Evolutionary conservation across 2,888 invertebrate genomes (phyloP), one percentile per base, ranked within the genome.

Genomic region (Chloroclystis v-ata): DNA sequence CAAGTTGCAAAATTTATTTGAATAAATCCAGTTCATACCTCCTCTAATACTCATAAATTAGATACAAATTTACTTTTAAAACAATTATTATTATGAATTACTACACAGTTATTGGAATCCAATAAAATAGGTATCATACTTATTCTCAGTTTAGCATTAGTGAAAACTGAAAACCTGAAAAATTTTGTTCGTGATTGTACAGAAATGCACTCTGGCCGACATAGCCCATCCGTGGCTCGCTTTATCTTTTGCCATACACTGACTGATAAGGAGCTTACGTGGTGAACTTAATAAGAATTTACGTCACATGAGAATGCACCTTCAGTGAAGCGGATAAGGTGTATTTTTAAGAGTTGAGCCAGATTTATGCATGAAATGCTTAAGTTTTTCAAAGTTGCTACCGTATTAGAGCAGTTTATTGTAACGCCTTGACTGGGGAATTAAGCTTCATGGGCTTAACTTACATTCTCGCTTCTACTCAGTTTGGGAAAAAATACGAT

Each of bases 261-360:
- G 78, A 65, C 75, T 79, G 85, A 86, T 86, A 86, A 85, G 84
- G 67, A 82, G 84, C 82, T 85, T 79, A 79, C 76, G 68, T 72
- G 64, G 72, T 73, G 69, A 81, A 81, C 72, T 76, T 83, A 82
- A 84, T 80, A 83, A 77, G 77, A 80, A 74, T 73, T 69, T 77
- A 77, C 75, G 73, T 68, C 52, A 58, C 57, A 52, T 63, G 68
- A 78, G 65, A 78, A 73, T 67, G 66, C 57, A 69, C 78, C 75
- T 66, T 76, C 71, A 69, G 62, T 55, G 38, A 54, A 37, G 41
- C 46, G 42, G 59, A 75, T 71, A 82, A 51, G 63, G 71, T 59
- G 67, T 69, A 59, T 70, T 79, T 80, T 76, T 41, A 64, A 67
- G 54, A 65, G 65, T 74, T 67, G 69, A 68, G 67, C 64, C 68